These are phyloP conservation scores for Hydrolagus colliei DNA, from an alignment of 2,797 vertebrate genomes.

Conservation along the genomic window DNA sequence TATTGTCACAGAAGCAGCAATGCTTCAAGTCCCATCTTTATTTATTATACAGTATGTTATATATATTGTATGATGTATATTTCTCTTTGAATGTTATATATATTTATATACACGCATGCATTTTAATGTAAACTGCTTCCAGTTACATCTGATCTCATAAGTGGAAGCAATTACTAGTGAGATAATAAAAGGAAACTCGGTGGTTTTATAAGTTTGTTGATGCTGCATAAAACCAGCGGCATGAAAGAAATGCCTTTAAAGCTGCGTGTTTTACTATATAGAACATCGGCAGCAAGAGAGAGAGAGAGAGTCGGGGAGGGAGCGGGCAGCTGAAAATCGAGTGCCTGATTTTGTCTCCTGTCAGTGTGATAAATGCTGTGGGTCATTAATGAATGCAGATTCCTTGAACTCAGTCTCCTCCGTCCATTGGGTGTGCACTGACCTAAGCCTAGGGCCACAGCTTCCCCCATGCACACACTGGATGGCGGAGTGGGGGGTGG, in stretches of 20 bases:
- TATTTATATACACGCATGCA: too few relatives aligned
- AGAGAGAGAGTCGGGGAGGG: too few relatives aligned
- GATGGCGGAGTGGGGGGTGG: background rate
- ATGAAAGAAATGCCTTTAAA: background rate
- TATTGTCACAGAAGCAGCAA: background rate
- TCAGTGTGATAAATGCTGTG: conserved; percentile 15
- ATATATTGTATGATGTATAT: too few relatives aligned
- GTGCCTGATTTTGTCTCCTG: conserved; percentile 18
- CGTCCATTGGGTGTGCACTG: background rate
- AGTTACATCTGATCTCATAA: background rate
- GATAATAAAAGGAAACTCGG: background rate
- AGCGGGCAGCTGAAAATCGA: background rate
- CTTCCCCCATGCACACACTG: too few relatives aligned
- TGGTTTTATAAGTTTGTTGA: background rate
- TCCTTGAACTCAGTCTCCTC: background rate
- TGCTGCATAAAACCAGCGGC: background rate
- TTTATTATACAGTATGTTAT: background rate
- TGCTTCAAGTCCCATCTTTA: background rate
- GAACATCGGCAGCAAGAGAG: too few relatives aligned
- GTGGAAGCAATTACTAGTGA: background rate
- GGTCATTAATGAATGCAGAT: conserved; percentile 1
- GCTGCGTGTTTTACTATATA: too few relatives aligned
- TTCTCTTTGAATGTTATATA: too few relatives aligned
- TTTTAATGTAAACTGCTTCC: too few relatives aligned
- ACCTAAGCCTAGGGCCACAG: background rate